Conservation (phyloP, 2,113 vertebrate genomes). For the Hydrochoerus hydrochaeris region DNA sequence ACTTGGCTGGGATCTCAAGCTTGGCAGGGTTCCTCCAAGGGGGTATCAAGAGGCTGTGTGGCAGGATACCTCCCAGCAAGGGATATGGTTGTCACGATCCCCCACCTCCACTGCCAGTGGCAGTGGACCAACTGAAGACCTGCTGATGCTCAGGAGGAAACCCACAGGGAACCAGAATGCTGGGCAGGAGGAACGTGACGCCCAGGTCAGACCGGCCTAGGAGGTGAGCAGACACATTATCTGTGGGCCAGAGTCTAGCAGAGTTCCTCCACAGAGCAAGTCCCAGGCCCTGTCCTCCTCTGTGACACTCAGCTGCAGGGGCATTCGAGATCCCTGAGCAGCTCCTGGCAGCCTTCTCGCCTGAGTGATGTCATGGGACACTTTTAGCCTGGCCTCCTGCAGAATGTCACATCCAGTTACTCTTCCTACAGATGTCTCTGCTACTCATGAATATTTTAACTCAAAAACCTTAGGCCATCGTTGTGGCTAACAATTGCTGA, state of each 20-base stretch:
- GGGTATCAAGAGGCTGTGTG: neutral
- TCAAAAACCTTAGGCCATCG: conserved; percentile 34
- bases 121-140: conserved; percentile 26
- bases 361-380: conserved; percentile 74
- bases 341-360: conserved; percentile 66
- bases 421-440: conserved; percentile 71
- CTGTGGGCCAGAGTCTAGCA: neutral
- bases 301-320: conserved; percentile 29
- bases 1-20: conserved; percentile 23
- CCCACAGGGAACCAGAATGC: neutral
- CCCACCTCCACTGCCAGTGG: neutral
- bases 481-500: neutral
- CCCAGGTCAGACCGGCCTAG: neutral
- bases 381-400: conserved; percentile 74
- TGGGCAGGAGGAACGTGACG: neutral
- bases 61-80: neutral
- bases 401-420: conserved; percentile 64
- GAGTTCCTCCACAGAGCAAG: neutral
- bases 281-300: neutral
- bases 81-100: neutral
- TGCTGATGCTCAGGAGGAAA: conserved; percentile 6
- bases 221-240: neutral
- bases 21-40: conserved; percentile 38
- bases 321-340: neutral
- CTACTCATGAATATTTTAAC: conserved; percentile 65